Evolutionary conservation across 2,888 invertebrate genomes (phyloP).

Genomic region (Meghimatium bilineatum): DNA sequence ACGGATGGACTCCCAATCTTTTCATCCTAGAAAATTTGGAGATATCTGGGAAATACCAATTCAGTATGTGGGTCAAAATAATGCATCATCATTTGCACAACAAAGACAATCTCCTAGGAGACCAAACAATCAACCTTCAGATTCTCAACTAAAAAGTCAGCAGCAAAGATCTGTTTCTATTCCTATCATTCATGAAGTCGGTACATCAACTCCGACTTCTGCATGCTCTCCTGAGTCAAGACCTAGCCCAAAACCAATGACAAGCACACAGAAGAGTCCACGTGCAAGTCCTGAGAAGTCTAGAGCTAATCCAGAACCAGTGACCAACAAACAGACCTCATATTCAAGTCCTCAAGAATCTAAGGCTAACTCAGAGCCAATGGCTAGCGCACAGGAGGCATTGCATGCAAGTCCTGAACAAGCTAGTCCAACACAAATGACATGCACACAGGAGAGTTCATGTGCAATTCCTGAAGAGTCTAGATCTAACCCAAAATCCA

Average conservation of each 20-base stretch:
- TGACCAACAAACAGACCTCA: not conserved
- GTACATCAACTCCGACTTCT: slow-evolving; percentile 52
- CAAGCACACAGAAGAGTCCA: slow-evolving; percentile 29
- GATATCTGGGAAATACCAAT: slow-evolving; percentile 61
- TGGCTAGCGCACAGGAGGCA: slow-evolving; percentile 16
- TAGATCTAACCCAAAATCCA: not conserved
- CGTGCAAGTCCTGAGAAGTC: not conserved
- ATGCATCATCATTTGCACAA: not conserved
- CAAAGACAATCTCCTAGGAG: not conserved
- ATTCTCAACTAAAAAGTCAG: not conserved
- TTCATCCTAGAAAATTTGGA: slow-evolving; percentile 35
- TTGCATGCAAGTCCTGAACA: slow-evolving; percentile 26
- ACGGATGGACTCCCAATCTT: slow-evolving; percentile 12
- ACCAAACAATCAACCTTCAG: slow-evolving; percentile 4
- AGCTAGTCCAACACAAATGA: slow-evolving; percentile 8
- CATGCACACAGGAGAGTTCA: not conserved
- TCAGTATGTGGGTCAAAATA: slow-evolving; percentile 36
- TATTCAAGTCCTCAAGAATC: slow-evolving; percentile 25
- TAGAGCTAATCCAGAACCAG: not conserved
- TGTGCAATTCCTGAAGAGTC: not conserved
- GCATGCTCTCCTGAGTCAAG: slow-evolving; percentile 14
- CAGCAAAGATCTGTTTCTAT: slow-evolving; percentile 25
- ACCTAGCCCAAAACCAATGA: slow-evolving; percentile 7
- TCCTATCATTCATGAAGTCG: slow-evolving; percentile 24
- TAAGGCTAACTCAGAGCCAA: not conserved